phyloP scores from a whole-genome alignment of 2,113 vertebrate genomes.

The Noctilio leporinus region DNA sequence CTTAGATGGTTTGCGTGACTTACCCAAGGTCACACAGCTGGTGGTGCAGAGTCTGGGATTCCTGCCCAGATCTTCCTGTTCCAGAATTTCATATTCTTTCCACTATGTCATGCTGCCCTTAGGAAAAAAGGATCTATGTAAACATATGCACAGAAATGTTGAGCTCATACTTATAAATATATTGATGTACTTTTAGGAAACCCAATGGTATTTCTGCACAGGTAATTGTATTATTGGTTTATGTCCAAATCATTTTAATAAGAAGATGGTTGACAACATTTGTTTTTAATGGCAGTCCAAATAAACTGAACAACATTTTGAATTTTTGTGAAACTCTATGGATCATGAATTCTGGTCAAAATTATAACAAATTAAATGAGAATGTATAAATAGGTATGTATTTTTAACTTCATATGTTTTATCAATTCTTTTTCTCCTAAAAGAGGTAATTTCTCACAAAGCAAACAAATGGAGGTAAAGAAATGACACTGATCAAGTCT shows the following conservation, averaged over 20 bases:
- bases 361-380: background rate
- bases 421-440: background rate
- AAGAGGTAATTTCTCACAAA: conserved; percentile 11
- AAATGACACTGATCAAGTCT: background rate
- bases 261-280: background rate
- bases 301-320: background rate
- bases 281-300: conserved; percentile 9
- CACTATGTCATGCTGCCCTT: background rate
- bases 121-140: background rate
- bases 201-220: conserved; percentile 12
- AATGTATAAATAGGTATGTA: background rate
- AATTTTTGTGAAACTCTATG: background rate
- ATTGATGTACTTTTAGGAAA: conserved; percentile 19
- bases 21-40: conserved; percentile 24
- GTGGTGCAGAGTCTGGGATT: background rate
- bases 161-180: conserved; percentile 26
- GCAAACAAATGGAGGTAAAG: background rate
- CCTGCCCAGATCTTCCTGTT: background rate
- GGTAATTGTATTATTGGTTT: conserved; percentile 13
- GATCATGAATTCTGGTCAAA: background rate
- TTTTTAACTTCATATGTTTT: conserved; percentile 23
- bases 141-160: conserved; percentile 24
- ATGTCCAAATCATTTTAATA: conserved; percentile 19
- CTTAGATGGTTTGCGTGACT: background rate
- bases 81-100: conserved; percentile 13